Evolutionary conservation across 2,113 vertebrate genomes (phyloP), one percentile per base, ranked within the genome.

Genomic region (Leiothrix lutea): DNA sequence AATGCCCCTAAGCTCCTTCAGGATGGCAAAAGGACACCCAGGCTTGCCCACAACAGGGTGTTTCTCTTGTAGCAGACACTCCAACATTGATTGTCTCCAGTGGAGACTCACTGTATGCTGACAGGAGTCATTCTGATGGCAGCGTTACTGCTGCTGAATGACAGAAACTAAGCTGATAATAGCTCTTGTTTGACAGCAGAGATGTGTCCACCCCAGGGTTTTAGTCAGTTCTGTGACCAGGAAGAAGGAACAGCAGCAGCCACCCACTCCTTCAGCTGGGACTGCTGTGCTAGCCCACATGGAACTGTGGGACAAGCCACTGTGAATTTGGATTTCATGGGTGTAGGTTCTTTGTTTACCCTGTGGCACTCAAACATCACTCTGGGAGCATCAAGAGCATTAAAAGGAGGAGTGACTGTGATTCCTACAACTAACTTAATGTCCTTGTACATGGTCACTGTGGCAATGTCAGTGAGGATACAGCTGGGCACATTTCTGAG

Each of bases 251-350:
- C 38, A 62, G 18, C 6, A 17, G 31, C 28, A 85, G 54, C 53
- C 35, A 51, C 23, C 23, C 38, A 44, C 38, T 86, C 18, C n/a
- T 57, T 28, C 45, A 85, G 28, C 47, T 17, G 33, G 25, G n/a
- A 47, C 25, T 65, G 60, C 82, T 31, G n/a, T 0, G 1, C 50
- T 65, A 57, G 36, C 20, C 25, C 14, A 13, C 0, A 0, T 42
- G n/a, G 66, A 44, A 38, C 28, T 14, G 24, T 15, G 11, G 8
- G 20, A 38, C 61, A 74, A 48, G 20, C 12, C 48, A 71, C 33
- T 4, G 4, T 22, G 44, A 38, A 19, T 25, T 14, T 72, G 54
- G 82, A 80, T 60, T 74, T 58, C 40, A 25, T 8, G 47, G 8
- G 7, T 21, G 35, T 56, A 38, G 17, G 36, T 24, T 57, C 44